Conservation (phyloP, 2,113 vertebrate species). For the Tachysurus vachellii region DNA sequence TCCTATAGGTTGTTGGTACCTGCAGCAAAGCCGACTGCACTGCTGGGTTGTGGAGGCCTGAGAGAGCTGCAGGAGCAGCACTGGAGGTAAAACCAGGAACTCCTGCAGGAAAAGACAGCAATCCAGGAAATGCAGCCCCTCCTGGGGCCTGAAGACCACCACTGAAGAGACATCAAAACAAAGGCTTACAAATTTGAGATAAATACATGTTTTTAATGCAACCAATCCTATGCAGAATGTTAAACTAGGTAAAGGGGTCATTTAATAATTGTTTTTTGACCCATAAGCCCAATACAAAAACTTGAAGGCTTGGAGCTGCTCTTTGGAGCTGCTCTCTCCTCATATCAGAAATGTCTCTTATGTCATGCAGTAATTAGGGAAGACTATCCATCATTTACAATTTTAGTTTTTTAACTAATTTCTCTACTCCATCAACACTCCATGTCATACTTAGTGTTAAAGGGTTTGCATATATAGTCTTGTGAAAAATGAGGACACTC, state of each 20-base stretch:
- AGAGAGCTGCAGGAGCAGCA: slow-evolving; percentile 79
- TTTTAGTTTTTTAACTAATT: neutral
- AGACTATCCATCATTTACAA: neutral
- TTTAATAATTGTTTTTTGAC: neutral
- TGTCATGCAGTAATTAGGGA: neutral
- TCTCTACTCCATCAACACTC: neutral
- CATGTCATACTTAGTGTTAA: neutral
- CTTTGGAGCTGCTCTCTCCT: too few relatives aligned
- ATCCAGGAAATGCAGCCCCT: slow-evolving; percentile 84
- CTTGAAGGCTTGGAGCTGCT: neutral
- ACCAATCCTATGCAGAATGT: neutral
- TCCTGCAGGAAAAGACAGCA: slow-evolving; percentile 86
- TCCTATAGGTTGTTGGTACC: slow-evolving; percentile 66
- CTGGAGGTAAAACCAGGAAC: slow-evolving; percentile 89
- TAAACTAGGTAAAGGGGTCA: neutral
- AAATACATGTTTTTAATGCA: neutral
- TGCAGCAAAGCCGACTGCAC: slow-evolving; percentile 89
- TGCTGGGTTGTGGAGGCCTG: slow-evolving; percentile 86
- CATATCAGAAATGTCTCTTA: neutral
- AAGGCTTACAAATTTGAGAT: neutral
- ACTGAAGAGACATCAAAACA: slow-evolving; percentile 61
- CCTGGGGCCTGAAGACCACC: slow-evolving; percentile 85
- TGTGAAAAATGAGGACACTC: too few relatives aligned
- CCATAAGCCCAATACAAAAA: neutral
- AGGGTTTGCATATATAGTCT: neutral